A percentile compares a stretch with the other conserved stretches of the same genome.
phyloP scores from a whole-genome alignment of 2,113 vertebrate genomes.

The Siniperca knerii region DNA sequence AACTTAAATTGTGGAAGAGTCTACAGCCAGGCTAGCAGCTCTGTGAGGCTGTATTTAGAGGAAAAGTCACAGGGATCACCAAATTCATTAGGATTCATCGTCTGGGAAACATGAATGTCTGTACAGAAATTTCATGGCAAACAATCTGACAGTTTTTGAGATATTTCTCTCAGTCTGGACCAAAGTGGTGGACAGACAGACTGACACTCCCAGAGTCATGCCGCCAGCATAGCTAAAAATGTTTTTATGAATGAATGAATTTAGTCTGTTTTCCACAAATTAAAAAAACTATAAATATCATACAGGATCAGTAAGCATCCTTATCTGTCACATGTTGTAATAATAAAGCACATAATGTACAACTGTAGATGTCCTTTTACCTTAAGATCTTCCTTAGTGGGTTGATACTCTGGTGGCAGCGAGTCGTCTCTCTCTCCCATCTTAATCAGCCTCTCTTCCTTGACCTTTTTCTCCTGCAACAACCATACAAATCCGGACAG shows the following conservation, averaged over 20 bases:
- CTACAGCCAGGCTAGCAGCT: background rate
- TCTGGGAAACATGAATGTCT: background rate
- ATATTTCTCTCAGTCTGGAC: background rate
- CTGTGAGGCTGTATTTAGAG: background rate
- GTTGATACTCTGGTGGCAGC: conserved; percentile 80
- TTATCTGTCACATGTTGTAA: background rate
- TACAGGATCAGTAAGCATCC: background rate
- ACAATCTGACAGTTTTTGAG: background rate
- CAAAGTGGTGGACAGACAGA: background rate
- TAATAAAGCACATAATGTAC: no score
- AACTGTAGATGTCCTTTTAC: conserved; percentile 49
- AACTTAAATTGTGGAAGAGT: background rate
- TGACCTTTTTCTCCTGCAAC: conserved; percentile 78
- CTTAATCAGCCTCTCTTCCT: conserved; percentile 78
- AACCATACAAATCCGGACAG: background rate
- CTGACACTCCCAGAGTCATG: no score
- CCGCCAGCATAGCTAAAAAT: no score
- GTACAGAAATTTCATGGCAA: background rate
- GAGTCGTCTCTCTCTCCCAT: conserved; percentile 84
- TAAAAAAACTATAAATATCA: no score
- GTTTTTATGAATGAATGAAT: background rate
- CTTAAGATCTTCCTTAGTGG: conserved; percentile 76
- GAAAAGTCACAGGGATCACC: background rate
- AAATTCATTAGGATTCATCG: background rate
- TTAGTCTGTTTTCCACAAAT: background rate